phyloP scores from a whole-genome alignment of 2,113 vertebrate species.

The Merops nubicus region DNA sequence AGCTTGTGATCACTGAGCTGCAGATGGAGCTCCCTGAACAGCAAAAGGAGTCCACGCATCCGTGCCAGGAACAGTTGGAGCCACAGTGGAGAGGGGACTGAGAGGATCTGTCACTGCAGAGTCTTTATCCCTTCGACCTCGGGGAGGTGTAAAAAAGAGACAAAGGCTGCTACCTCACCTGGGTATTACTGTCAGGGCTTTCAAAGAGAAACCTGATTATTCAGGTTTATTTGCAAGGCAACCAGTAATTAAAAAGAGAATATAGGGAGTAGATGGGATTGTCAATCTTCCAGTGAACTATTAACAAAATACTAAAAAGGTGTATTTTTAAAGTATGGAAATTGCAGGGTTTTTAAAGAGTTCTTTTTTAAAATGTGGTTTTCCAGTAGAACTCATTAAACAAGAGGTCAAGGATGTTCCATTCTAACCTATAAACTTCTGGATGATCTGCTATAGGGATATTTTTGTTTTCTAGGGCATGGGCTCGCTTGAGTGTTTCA shows the following conservation, averaged over 20 bases:
- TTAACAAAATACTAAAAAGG: not conserved
- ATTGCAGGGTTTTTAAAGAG: not conserved
- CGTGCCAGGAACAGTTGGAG: not conserved
- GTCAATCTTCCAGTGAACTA: not conserved
- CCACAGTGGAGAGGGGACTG: not conserved
- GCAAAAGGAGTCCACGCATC: not conserved
- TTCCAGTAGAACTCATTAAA: not conserved
- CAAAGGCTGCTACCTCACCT: not conserved
- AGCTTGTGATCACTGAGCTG: constrained; percentile 29
- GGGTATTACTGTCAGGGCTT: not conserved
- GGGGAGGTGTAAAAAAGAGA: not conserved
- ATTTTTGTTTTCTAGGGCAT: constrained; percentile 60
- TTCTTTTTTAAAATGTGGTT: not conserved
- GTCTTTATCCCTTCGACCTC: not conserved
- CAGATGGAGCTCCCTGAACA: constrained; percentile 9
- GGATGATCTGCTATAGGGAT: not conserved
- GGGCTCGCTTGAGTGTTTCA: not conserved
- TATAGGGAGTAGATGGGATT: not conserved
- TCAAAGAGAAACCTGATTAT: not conserved
- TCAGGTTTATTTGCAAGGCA: not conserved
- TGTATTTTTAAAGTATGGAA: not conserved
- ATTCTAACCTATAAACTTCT: constrained; percentile 7
- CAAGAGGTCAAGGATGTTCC: not conserved
- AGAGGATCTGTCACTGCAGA: not conserved
- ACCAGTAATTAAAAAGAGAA: not conserved